These are phyloP conservation scores for Orius insidiosus DNA, from an alignment of 1,140 invertebrate species.

Conservation along the genomic window DNA sequence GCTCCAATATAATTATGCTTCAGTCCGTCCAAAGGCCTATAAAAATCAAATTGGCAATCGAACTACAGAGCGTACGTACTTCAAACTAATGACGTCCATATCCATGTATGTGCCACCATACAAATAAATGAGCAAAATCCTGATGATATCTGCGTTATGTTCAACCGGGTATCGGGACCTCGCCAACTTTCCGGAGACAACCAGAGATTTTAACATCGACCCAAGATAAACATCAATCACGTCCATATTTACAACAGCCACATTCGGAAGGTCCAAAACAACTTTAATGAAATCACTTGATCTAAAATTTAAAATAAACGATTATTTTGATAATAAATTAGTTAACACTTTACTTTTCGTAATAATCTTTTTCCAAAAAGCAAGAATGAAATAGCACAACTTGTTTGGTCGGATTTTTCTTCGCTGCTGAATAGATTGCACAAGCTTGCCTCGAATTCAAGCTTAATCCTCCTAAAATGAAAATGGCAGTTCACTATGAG, in stretches of 20 bases:
- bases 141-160: constrained; percentile 45
- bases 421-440: constrained; percentile 23
- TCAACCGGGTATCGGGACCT: constrained; percentile 34
- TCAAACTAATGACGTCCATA: constrained; percentile 50
- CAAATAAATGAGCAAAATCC: constrained; percentile 52
- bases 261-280: constrained; percentile 35
- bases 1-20: constrained; percentile 9
- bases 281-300: constrained; percentile 21
- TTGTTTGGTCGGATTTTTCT: constrained; percentile 12
- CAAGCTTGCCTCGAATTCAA: constrained; percentile 23
- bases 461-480: constrained; percentile 4
- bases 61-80: constrained; percentile 20
- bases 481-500: too few species aligned
- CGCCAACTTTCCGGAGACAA: constrained; percentile 34
- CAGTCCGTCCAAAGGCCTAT: constrained; percentile 7
- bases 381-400: constrained; percentile 8
- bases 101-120: constrained; percentile 62
- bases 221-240: constrained; percentile 34
- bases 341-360: background rate
- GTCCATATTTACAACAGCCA: constrained; percentile 35
- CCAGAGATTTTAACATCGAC: constrained; percentile 42
- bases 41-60: background rate
- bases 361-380: constrained; percentile 7
- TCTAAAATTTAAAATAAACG: background rate
- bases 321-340: background rate